phyloP scores from a whole-genome alignment of 2,888 invertebrate genomes.

The Drosophila mercatorum region DNA sequence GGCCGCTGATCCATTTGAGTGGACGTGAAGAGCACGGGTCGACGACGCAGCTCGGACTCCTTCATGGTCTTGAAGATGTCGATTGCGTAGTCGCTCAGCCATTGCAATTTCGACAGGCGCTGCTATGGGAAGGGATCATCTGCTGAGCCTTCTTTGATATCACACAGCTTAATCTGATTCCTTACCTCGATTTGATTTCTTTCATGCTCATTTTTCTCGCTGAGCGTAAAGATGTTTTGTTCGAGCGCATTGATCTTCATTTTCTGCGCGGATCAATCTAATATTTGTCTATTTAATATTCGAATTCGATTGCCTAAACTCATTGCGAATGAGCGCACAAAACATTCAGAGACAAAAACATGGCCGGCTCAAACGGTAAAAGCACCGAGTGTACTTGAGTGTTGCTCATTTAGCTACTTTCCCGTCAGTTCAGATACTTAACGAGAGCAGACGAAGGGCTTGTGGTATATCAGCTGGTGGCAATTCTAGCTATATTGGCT shows the following conservation, averaged over 20 bases:
- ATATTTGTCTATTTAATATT: neutral
- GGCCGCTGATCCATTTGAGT: conserved; percentile 71
- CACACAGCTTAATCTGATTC: neutral
- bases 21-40: conserved; percentile 68
- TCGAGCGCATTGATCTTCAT: conserved; percentile 28
- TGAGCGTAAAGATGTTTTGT: conserved; percentile 29
- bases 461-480: too few relatives aligned
- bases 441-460: too few relatives aligned
- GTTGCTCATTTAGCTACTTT: too few relatives aligned
- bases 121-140: conserved; percentile 11
- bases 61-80: conserved; percentile 81
- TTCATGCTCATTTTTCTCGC: conserved; percentile 30
- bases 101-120: conserved; percentile 65
- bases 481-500: too few relatives aligned
- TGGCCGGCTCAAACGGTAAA: conserved; percentile 52
- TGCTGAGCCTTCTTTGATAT: neutral
- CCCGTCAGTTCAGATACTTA: too few relatives aligned
- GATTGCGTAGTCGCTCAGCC: conserved; percentile 79
- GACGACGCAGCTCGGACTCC: conserved; percentile 79
- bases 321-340: conserved; percentile 16
- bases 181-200: conserved; percentile 39
- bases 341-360: conserved; percentile 26
- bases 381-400: conserved; percentile 6
- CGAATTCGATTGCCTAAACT: neutral
- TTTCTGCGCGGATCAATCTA: neutral